These are phyloP conservation scores for Astropecten irregularis DNA, from an alignment of 53 echinoderm and acorn worm genomes.

Conservation along the genomic window DNA sequence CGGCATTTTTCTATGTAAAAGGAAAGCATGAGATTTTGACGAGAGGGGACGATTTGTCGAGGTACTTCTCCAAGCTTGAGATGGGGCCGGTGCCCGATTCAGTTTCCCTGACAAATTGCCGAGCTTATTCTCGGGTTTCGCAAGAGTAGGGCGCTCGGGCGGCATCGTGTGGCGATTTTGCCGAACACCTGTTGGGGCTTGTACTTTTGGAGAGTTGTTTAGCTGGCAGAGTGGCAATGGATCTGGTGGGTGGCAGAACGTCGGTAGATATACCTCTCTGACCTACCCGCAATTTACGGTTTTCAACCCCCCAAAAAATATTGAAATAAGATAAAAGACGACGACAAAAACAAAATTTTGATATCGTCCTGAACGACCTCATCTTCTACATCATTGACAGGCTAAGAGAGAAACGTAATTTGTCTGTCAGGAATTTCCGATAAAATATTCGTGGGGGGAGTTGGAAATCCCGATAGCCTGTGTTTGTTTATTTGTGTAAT, in stretches of 20 bases:
- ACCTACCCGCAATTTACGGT: slow-evolving; percentile 25
- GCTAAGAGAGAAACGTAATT: slow-evolving; percentile 4
- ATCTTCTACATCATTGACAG: too few species aligned
- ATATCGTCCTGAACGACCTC: too few species aligned
- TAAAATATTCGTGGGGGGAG: background rate
- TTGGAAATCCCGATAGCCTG: background rate
- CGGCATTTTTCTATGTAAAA: slow-evolving; percentile 18
- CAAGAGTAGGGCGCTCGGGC: background rate
- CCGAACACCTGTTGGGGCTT: slow-evolving; percentile 49
- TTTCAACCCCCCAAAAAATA: too few species aligned
- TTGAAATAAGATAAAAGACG: too few species aligned
- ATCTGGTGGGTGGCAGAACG: slow-evolving; percentile 1
- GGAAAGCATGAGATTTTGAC: slow-evolving; percentile 39
- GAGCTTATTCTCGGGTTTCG: slow-evolving; percentile 39
- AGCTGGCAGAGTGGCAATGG: slow-evolving; percentile 30
- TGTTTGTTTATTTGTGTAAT: slow-evolving; percentile 12
- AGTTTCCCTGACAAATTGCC: slow-evolving; percentile 47
- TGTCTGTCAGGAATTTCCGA: slow-evolving; percentile 3
- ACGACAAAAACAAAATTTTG: too few species aligned
- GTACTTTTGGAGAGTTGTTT: slow-evolving; percentile 52
- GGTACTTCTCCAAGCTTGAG: background rate
- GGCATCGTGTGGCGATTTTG: slow-evolving; percentile 56
- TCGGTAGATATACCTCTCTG: background rate
- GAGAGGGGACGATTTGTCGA: slow-evolving; percentile 41
- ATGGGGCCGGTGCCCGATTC: slow-evolving; percentile 19